Conservation (phyloP, 1,140 invertebrate species). For the Chironomus striatipennis region DNA sequence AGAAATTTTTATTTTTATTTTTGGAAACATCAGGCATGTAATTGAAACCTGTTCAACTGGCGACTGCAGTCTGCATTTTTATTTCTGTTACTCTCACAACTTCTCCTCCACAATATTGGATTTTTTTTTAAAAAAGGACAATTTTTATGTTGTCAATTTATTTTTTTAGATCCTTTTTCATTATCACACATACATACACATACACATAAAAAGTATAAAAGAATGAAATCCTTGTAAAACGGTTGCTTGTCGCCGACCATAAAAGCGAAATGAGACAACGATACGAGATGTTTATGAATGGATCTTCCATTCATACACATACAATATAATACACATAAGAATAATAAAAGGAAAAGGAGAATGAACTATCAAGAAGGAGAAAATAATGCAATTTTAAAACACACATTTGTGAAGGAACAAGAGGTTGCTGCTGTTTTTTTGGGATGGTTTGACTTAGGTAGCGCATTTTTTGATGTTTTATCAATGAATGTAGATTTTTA, state of each 20-base stretch:
- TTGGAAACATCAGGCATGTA: not conserved
- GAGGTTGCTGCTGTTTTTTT: too few species aligned
- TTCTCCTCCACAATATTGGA: too few species aligned
- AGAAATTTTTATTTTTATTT: not conserved
- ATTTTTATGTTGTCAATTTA: not conserved
- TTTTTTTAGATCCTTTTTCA: not conserved
- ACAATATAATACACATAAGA: too few species aligned
- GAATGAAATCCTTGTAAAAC: not conserved
- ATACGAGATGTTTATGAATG: too few species aligned
- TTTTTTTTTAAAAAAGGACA: not conserved
- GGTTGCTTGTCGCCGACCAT: not conserved
- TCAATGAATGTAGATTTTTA: too few species aligned
- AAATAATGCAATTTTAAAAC: too few species aligned
- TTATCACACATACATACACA: not conserved
- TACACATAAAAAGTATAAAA: not conserved
- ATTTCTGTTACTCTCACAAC: not conserved
- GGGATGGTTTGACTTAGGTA: too few species aligned
- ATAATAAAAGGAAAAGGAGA: too few species aligned
- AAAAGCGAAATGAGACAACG: not conserved
- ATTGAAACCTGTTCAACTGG: constrained; percentile 4
- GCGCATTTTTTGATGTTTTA: too few species aligned
- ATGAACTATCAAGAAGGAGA: too few species aligned
- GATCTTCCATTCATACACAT: too few species aligned
- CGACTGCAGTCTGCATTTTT: constrained; percentile 4
- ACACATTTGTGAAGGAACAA: too few species aligned